These are phyloP conservation scores for Leucopsar rothschildi DNA, from an alignment of 2,113 vertebrate genomes.

Conservation along the genomic window DNA sequence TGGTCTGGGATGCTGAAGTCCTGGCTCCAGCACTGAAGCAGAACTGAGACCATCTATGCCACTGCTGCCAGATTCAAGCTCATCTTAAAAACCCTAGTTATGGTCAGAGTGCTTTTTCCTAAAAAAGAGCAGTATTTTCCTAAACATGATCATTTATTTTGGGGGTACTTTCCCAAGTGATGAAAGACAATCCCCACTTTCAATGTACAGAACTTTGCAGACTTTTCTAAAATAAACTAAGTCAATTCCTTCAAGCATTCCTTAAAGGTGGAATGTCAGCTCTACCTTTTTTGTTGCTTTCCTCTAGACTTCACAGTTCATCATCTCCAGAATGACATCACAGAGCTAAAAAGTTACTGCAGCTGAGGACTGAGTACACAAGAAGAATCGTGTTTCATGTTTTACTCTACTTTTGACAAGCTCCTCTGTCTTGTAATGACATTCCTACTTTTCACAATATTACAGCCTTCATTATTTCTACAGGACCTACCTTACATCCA, in stretches of 20 bases:
- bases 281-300: neutral
- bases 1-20: neutral
- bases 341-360: neutral
- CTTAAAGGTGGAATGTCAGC: neutral
- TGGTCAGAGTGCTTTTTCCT: neutral
- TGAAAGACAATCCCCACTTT: neutral
- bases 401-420: neutral
- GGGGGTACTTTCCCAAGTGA: neutral
- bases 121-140: neutral
- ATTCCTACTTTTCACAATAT: neutral
- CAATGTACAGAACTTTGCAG: neutral
- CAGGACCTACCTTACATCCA: neutral
- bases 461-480: neutral
- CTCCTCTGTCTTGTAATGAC: neutral
- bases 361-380: neutral
- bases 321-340: neutral
- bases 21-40: neutral
- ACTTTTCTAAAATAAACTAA: neutral
- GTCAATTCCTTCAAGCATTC: neutral
- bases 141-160: neutral
- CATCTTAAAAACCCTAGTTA: neutral
- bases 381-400: neutral
- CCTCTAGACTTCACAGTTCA: neutral
- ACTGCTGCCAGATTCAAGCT: neutral
- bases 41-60: neutral